Evolutionary conservation across 2,113 vertebrate genomes (phyloP).

Genomic region (Myiozetetes cayanensis): DNA sequence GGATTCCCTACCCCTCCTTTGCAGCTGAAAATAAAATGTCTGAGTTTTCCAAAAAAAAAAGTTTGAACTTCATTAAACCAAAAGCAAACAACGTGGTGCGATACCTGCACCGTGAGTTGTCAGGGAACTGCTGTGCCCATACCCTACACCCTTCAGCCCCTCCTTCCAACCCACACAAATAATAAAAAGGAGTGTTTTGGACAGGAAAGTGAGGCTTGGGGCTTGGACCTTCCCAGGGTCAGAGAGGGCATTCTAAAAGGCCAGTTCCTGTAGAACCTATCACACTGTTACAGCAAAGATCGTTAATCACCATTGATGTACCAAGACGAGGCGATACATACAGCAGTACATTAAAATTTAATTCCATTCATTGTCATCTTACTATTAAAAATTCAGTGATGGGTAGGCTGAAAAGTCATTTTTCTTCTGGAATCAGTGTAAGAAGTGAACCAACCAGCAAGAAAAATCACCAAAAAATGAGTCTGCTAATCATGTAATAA

Average conservation of each 20-base stretch:
- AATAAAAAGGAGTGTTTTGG: accelerated
- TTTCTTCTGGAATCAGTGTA: slow-evolving; percentile 4
- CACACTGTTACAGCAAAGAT: not conserved
- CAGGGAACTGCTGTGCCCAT: accelerated
- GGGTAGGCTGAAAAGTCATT: not conserved
- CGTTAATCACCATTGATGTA: not conserved
- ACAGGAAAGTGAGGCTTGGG: not conserved
- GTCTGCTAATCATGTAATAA: slow-evolving; percentile 26
- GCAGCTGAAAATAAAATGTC: accelerated
- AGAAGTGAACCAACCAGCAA: slow-evolving; percentile 17
- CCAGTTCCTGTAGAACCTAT: not conserved
- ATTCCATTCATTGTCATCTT: slow-evolving; percentile 51
- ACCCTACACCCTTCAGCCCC: accelerated
- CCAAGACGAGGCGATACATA: not conserved
- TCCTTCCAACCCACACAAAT: not conserved
- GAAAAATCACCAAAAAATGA: slow-evolving; percentile 28
- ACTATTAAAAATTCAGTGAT: slow-evolving; percentile 45
- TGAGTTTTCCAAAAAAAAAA: not conserved
- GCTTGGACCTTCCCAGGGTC: not conserved
- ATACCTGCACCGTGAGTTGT: accelerated
- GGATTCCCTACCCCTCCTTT: not conserved
- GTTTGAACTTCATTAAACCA: not conserved
- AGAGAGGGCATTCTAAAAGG: not conserved
- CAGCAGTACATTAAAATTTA: slow-evolving; percentile 1
- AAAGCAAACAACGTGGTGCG: accelerated